These are phyloP conservation scores for Drosophila pseudotalamancana DNA, from an alignment of 2,888 invertebrate species.

Conservation along the genomic window DNA sequence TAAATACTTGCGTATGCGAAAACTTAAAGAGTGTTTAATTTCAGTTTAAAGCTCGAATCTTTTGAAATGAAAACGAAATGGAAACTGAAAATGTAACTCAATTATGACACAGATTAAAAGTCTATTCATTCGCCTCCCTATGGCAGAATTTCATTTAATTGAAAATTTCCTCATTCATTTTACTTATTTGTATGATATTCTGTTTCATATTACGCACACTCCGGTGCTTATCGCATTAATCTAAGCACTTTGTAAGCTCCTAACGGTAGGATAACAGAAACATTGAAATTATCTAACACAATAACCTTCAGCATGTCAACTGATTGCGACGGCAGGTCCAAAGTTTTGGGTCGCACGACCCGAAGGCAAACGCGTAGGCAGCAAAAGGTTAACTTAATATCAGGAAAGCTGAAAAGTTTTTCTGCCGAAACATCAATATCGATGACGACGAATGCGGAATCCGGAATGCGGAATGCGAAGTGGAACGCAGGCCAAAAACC, in stretches of 20 bases:
- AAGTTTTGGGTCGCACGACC: conserved; percentile 39
- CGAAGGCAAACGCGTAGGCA: conserved; percentile 14
- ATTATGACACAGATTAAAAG: conserved; percentile 28
- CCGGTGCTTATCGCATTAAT: conserved; percentile 48
- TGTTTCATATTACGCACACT: conserved; percentile 2
- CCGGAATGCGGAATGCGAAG: too few species aligned
- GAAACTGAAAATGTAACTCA: conserved; percentile 10
- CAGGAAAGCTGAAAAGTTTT: conserved; percentile 44
- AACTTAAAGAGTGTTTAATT: too few species aligned
- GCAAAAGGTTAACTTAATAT: conserved; percentile 46
- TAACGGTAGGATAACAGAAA: conserved; percentile 20
- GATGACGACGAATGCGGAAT: conserved; percentile 35
- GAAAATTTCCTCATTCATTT: conserved; percentile 31
- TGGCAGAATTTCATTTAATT: conserved; percentile 21
- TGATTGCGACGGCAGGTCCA: conserved; percentile 39
- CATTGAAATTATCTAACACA: conserved; percentile 58
- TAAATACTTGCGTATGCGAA: too few species aligned
- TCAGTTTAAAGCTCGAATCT: not conserved
- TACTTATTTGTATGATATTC: conserved; percentile 12
- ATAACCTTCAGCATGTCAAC: conserved; percentile 56
- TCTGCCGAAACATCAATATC: conserved; percentile 33
- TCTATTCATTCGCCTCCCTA: not conserved
- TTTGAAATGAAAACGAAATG: not conserved
- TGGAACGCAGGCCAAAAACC: conserved; percentile 4
- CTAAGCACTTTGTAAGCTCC: conserved; percentile 49